phyloP scores from a whole-genome alignment of 2,888 invertebrate species.

The Caenorhabditis panamensis region DNA sequence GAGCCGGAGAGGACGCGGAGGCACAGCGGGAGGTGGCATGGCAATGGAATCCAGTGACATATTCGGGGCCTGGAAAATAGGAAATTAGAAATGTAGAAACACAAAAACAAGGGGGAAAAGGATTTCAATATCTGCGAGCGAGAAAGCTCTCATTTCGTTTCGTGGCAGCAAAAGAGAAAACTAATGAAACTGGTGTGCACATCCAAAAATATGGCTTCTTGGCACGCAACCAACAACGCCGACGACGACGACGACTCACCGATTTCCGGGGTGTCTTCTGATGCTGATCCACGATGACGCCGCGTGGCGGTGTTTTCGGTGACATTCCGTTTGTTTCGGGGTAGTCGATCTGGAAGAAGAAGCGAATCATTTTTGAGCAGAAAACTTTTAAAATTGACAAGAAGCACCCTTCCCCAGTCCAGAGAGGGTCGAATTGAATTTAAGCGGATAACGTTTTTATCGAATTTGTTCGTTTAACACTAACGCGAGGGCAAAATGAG shows the following conservation, averaged over 20 bases:
- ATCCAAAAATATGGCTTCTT: constrained; percentile 24
- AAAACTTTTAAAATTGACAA: constrained; percentile 4
- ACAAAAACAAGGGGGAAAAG: not conserved
- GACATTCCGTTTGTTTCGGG: constrained; percentile 67
- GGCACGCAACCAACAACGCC: constrained; percentile 45
- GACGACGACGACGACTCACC: constrained; percentile 41
- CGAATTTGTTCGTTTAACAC: constrained; percentile 30
- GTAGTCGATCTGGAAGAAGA: constrained; percentile 71
- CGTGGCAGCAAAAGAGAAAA: constrained; percentile 16
- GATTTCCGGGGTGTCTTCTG: constrained; percentile 54
- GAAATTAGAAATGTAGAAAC: not conserved
- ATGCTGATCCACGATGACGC: constrained; percentile 6
- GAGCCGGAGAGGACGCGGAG: constrained; percentile 64
- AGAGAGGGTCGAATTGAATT: constrained; percentile 37
- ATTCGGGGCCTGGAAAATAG: constrained; percentile 51
- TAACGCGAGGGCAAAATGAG: not conserved
- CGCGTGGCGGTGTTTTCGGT: constrained; percentile 40
- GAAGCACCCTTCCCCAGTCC: too few species aligned
- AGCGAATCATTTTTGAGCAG: not conserved
- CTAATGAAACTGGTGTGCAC: constrained; percentile 29
- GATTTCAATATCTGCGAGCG: not conserved
- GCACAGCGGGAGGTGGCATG: constrained; percentile 69
- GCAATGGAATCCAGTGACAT: constrained; percentile 51
- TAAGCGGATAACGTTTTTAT: not conserved
- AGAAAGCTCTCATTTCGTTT: constrained; percentile 21